phyloP scores from a whole-genome alignment of 2,888 invertebrate species.

The Chouioia cunea region DNA sequence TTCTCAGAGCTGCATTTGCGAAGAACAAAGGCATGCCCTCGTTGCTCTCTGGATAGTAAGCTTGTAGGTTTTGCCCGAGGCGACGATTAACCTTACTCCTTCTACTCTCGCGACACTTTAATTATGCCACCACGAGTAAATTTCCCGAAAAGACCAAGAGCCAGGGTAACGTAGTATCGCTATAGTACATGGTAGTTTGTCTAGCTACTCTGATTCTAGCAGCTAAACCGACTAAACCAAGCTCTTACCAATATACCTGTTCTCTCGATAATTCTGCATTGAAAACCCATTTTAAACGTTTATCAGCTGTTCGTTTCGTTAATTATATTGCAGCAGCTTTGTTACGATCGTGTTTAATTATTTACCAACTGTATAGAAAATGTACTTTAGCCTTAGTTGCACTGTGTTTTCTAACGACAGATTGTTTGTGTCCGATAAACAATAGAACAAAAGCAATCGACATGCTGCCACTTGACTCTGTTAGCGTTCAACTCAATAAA shows the following conservation, averaged over 20 bases:
- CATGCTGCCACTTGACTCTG: too few species aligned
- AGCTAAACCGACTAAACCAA: slow-evolving; percentile 23
- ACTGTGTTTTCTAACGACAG: too few species aligned
- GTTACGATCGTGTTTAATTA: not conserved
- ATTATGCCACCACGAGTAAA: slow-evolving; percentile 63
- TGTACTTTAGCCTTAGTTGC: too few species aligned
- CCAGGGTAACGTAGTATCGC: slow-evolving; percentile 44
- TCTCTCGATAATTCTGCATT: too few species aligned
- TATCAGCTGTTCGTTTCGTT: too few species aligned
- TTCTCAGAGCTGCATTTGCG: slow-evolving; percentile 61
- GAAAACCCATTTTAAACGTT: too few species aligned
- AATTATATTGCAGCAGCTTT: too few species aligned
- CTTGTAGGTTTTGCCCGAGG: slow-evolving; percentile 46
- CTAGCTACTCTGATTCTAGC: slow-evolving; percentile 5
- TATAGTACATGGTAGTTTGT: slow-evolving; percentile 24
- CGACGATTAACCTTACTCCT: slow-evolving; percentile 62
- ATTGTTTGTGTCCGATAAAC: too few species aligned
- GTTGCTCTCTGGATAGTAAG: slow-evolving; percentile 59
- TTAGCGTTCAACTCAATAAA: too few species aligned
- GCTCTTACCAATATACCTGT: slow-evolving; percentile 21
- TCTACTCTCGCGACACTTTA: slow-evolving; percentile 62
- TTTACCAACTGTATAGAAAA: too few species aligned
- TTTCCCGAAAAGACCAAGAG: slow-evolving; percentile 52
- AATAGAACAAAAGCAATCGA: too few species aligned
- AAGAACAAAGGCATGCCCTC: slow-evolving; percentile 61